These are phyloP conservation scores for Antheraea assamensis DNA, from an alignment of 2,888 invertebrate species.

Conservation along the genomic window DNA sequence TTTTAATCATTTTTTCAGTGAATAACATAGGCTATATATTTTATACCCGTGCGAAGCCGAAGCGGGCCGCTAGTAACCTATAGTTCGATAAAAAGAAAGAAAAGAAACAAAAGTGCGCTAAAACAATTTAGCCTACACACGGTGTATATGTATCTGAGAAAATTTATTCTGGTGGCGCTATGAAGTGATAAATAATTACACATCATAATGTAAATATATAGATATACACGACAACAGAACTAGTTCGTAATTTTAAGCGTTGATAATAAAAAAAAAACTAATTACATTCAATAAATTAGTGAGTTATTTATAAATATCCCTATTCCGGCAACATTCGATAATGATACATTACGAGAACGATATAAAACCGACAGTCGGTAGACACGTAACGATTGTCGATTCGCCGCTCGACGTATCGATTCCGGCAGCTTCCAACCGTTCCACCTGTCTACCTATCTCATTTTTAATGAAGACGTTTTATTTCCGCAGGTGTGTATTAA, in stretches of 20 bases:
- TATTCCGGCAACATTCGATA: constrained; percentile 3
- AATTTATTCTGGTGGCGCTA: no score
- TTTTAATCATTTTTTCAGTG: no score
- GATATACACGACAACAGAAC: background rate
- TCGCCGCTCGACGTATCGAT: constrained; percentile 9
- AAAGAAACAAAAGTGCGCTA: no score
- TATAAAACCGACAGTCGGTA: constrained; percentile 36
- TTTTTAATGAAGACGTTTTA: constrained; percentile 78
- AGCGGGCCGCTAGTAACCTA: no score
- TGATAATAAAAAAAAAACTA: background rate
- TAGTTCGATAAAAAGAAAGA: no score
- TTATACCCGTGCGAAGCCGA: no score
- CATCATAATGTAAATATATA: background rate
- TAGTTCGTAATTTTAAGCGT: background rate
- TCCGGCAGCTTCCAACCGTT: constrained; percentile 43
- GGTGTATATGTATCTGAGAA: no score
- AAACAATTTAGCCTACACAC: no score
- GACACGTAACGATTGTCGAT: constrained; percentile 16
- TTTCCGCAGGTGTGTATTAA: constrained; percentile 73
- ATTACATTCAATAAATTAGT: background rate
- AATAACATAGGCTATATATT: no score
- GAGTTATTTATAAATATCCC: background rate
- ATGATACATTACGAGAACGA: constrained; percentile 32
- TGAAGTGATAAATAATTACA: no score
- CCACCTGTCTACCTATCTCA: constrained; percentile 72